Conservation (phyloP, 1,140 invertebrate genomes). For the Penaeus chinensis region DNA sequence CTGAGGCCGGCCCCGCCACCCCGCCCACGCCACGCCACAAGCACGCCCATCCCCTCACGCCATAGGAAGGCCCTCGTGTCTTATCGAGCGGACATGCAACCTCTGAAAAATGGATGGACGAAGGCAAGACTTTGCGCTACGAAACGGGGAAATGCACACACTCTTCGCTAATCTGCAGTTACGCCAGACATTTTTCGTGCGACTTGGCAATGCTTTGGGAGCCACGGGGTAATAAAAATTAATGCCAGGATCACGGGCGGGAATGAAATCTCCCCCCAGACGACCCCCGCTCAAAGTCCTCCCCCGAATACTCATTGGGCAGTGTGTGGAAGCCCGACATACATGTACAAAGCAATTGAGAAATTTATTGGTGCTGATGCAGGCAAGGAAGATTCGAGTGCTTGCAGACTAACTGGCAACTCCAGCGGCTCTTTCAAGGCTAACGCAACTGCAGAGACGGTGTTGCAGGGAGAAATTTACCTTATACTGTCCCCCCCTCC, state of each 20-base stretch:
- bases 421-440: conserved; percentile 46
- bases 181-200: conserved; percentile 37
- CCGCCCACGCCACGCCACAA: conserved; percentile 28
- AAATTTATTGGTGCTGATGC: conserved; percentile 25
- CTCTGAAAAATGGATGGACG: conserved; percentile 33
- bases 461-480: conserved; percentile 46
- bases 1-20: conserved; percentile 25
- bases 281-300: neutral
- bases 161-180: conserved; percentile 17
- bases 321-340: neutral
- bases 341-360: neutral
- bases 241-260: conserved; percentile 23
- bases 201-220: conserved; percentile 24
- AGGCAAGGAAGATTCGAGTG: conserved; percentile 25
- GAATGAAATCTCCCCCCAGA: neutral
- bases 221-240: conserved; percentile 36
- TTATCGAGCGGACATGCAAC: conserved; percentile 39
- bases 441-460: conserved; percentile 43
- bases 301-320: neutral
- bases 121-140: neutral
- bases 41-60: conserved; percentile 29
- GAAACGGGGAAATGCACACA: conserved; percentile 6
- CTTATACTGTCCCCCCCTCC: conserved; percentile 41
- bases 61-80: conserved; percentile 26
- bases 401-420: conserved; percentile 45